Conservation (phyloP, 2,888 invertebrate species). For the Ecdyonurus torrentis region DNA sequence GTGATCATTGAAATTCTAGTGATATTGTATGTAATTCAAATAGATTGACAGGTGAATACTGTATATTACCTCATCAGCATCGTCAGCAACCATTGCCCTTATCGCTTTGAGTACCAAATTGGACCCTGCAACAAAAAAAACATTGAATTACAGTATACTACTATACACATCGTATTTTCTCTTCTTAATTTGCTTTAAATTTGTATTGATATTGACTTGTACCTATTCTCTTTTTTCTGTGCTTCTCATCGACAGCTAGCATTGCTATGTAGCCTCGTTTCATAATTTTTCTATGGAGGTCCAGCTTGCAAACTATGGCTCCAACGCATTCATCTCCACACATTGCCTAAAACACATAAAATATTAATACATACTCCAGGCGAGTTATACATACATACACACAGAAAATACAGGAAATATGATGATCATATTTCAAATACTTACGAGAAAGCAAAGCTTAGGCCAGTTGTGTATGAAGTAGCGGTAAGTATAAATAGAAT, state of each 20-base stretch:
- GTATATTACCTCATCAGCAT: slow-evolving; percentile 69
- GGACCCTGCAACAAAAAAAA: slow-evolving; percentile 41
- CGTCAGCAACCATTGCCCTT: slow-evolving; percentile 79
- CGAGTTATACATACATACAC: no score
- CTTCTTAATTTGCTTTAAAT: no score
- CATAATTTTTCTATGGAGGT: slow-evolving; percentile 75
- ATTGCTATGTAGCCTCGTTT: slow-evolving; percentile 97
- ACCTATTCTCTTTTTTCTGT: slow-evolving; percentile 87
- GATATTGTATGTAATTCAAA: neutral
- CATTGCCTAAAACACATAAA: slow-evolving; percentile 76
- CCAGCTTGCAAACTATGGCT: slow-evolving; percentile 97
- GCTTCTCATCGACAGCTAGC: slow-evolving; percentile 94
- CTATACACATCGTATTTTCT: no score
- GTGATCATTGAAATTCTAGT: no score
- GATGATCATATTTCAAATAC: no score
- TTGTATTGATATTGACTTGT: no score
- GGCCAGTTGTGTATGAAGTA: slow-evolving; percentile 99
- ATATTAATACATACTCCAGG: no score
- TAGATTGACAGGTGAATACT: neutral
- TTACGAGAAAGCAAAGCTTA: slow-evolving; percentile 87
- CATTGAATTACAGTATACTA: no score
- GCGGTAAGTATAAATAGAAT: slow-evolving; percentile 99
- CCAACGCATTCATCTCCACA: slow-evolving; percentile 79
- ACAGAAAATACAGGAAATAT: no score
- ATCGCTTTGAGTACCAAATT: slow-evolving; percentile 42